phyloP scores from a whole-genome alignment of 2,888 invertebrate genomes.

The Archaeoteleia sp. region DNA sequence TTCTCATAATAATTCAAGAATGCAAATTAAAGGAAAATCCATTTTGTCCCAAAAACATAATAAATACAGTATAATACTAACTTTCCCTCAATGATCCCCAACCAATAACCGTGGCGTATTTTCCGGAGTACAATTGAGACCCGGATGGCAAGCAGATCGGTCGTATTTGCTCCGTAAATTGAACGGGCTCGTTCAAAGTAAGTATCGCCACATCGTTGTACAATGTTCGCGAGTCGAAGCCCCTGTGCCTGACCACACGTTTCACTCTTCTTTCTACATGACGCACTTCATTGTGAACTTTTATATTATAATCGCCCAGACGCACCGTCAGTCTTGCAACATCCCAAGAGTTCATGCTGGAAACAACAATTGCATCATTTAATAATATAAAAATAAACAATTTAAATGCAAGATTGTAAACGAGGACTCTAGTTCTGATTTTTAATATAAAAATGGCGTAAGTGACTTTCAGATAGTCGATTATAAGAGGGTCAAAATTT shows the following conservation, averaged over 20 bases:
- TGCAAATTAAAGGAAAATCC: too few species aligned
- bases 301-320: slow-evolving; percentile 89
- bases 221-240: slow-evolving; percentile 88
- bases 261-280: slow-evolving; percentile 88
- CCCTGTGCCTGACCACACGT: slow-evolving; percentile 88
- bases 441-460: too few species aligned
- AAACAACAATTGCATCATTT: slow-evolving; percentile 51
- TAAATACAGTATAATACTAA: slow-evolving; percentile 71
- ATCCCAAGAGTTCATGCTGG: slow-evolving; percentile 92
- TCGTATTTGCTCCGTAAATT: slow-evolving; percentile 82
- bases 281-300: slow-evolving; percentile 82
- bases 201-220: slow-evolving; percentile 90
- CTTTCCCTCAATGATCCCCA: slow-evolving; percentile 91
- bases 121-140: slow-evolving; percentile 80
- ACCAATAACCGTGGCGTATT: slow-evolving; percentile 87
- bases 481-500: too few species aligned
- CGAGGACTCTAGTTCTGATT: too few species aligned
- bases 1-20: too few species aligned
- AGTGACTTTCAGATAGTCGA: too few species aligned
- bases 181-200: slow-evolving; percentile 85
- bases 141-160: slow-evolving; percentile 86
- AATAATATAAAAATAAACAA: too few species aligned
- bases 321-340: slow-evolving; percentile 88
- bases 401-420: too few species aligned
- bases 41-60: too few species aligned